A percentile compares a stretch with the other conserved stretches of the same genome.
Conservation (phyloP, 2,797 vertebrate genomes). For the Iguana delicatissima region DNA sequence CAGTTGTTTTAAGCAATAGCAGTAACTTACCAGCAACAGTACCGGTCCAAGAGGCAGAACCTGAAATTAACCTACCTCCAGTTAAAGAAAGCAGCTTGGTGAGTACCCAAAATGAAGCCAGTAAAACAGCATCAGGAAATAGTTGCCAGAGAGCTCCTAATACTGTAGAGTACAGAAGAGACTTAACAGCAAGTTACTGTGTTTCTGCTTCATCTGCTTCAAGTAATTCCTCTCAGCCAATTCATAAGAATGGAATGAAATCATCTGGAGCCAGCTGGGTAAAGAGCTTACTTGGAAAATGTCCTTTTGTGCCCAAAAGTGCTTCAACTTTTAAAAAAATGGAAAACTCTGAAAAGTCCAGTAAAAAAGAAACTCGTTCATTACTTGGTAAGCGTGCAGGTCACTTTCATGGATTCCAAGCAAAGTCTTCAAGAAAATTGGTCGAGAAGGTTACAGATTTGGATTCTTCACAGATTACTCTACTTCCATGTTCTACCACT, state of each 20-base stretch:
- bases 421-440: conserved; percentile 66
- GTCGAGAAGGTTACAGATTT: background rate
- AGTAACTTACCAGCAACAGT: background rate
- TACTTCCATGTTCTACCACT: conserved; percentile 25
- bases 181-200: conserved; percentile 45
- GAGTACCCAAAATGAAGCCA: conserved; percentile 32
- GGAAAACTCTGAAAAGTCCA: conserved; percentile 55
- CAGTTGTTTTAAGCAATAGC: background rate
- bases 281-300: conserved; percentile 74
- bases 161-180: conserved; percentile 49
- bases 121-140: background rate
- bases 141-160: conserved; percentile 34
- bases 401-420: conserved; percentile 87
- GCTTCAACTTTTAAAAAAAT: conserved; percentile 60
- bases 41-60: background rate
- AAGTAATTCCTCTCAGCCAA: conserved; percentile 52
- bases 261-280: conserved; percentile 80
- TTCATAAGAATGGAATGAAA: conserved; percentile 68
- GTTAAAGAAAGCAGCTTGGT: conserved; percentile 41
- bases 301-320: conserved; percentile 76
- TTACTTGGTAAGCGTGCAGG: conserved; percentile 85
- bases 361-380: conserved; percentile 60
- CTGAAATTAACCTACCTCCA: conserved; percentile 25
- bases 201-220: background rate
- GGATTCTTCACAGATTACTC: background rate